Evolutionary conservation across 2,113 vertebrate genomes (phyloP), one percentile per base, ranked within the genome.

Genomic region (Gadus chalcogrammus): DNA sequence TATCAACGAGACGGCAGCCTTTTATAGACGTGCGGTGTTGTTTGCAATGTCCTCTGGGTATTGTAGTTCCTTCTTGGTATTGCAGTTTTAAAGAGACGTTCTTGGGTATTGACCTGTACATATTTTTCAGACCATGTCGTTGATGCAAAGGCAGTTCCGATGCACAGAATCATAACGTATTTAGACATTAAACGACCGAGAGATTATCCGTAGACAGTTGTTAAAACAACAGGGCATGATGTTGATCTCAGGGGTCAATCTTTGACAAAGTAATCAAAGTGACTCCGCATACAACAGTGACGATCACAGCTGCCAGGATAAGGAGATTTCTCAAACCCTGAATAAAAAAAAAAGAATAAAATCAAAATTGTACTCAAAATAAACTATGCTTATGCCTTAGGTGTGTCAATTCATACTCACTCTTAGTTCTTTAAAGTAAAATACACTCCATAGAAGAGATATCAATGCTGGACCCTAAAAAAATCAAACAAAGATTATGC

Each of bases 21-120:
- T 82, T 82, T 53, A 72, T 27, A 69, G 64, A 68, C 20, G 76
- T 73, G 84, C 82, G 78, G 80, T 85, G 80, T 85, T 83, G 71
- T 27, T 65, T 58, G 69, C 24, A 68, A 74, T 76, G 89, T 48
- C 68, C n/a, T 52, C 3, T 69, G 75, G 75, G 75, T 72, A 72
- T 63, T 48, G 65, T 53, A 58, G 55, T 58, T 20, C 11, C 42
- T 85, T 9, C 24, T 88, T 89, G 89, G 89, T 75, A 87, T 5
- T 83, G 88, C 77, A 85, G 87, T 90, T 68, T 80, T 64, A 35
- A 35, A 35, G 31, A 35, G 31, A 35, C 31, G 31, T 35, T 48
- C 12, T 12, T 48, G 42, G 42, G 42, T 2, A 13, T 48, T 48
- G 42, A 12, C 2, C 8, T 48, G 31, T 35, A 35, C 6, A 35